Evolutionary conservation across 2,797 vertebrate genomes (phyloP), one percentile per base, ranked within the genome.

Genomic region (Limosa lapponica): DNA sequence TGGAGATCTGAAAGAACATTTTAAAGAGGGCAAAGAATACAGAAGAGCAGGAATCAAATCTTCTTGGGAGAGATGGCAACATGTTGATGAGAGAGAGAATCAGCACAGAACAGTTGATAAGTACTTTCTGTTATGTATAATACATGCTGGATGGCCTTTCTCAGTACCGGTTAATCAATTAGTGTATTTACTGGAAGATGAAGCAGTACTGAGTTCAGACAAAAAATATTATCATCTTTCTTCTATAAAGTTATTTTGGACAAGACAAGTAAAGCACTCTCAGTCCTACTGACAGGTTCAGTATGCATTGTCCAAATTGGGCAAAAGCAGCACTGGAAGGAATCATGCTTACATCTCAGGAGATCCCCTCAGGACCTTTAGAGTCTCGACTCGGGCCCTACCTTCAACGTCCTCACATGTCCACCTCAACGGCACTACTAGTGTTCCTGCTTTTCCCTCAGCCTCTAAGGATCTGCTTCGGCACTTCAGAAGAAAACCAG

Each of bases 271-370:
- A 43, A 43, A 66, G 22, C 32, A 24, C 22, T 32, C 22, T 34
- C 20, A 27, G 54, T 37, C 39, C 25, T 18, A 12, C 49, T 30
- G 30, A 10, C 52, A 65, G 39, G 20, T 41, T 48, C 39, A 28
- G 30, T 6, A 52, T 6, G 12, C 25, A 8, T 14, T 22, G 28
- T 18, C 34, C 16, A 19, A 74, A n/a, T 1, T 8, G 44, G 39
- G 7, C 10, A 4, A 44, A 49, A 54, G 3, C 20, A 23, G 32
- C 0, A 0, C 32, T 70, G 52, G 27, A 43, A 70, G 4, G 32
- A 58, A 39, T 41, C 28, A 32, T 5, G 4, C 20, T 19, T 34
- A 34, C 16, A 18, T 25, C 64, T 37, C 7, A 12, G 20, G 16
- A 16, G 16, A 14, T 81, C 41, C 52, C 17, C 24, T 71, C 20